Evolutionary conservation across 2,113 vertebrate species (phyloP), one percentile per base, ranked within the genome.

Genomic region (Eonycteris spelaea): DNA sequence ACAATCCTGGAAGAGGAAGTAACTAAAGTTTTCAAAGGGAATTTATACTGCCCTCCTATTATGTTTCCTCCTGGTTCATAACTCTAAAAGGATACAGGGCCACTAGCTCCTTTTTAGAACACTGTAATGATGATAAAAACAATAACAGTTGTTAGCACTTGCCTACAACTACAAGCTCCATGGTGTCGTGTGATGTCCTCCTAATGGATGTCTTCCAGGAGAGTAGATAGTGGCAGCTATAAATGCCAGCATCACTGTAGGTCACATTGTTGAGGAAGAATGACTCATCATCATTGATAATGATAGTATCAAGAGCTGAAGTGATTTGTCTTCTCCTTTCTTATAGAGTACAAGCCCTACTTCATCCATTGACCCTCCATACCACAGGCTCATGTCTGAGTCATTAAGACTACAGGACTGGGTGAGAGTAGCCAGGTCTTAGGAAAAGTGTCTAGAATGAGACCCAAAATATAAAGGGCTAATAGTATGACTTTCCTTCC

Each of bases 141-240:
- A 90, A 86, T 14, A 10, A 26, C 18, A 96, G n/a, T 85, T 80
- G n/a, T 78, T 93, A 92, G n/a, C 74, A 98, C 94, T 97, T 97
- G 94, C 97, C 96, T 97, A 97, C 77, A 98, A 95, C 67, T 80
- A 94, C n/a, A 91, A 98, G 88, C 59, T 96, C 88, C 94, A 97
- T 51, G 21, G 84, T 77, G 38, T 94, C 94, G 65, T 95, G 91
- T 63, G 88, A 92, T 82, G 53, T 71, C 92, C 85, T 96, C 85
- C 43, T 96, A 94, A 96, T 86, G n/a, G 94, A 98, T 7, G 80
- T 97, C 77, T 96, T 96, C 95, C 94, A 96, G 94, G 77, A 87
- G 68, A 97, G 90, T 33, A 70, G 68, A 94, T 92, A 88, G 59
- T 68, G 93, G 53, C 96, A 98, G 61, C 75, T 97, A 86, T 96